These are phyloP conservation scores for Pampusana beccarii DNA, from an alignment of 2,113 vertebrate genomes.

Conservation along the genomic window DNA sequence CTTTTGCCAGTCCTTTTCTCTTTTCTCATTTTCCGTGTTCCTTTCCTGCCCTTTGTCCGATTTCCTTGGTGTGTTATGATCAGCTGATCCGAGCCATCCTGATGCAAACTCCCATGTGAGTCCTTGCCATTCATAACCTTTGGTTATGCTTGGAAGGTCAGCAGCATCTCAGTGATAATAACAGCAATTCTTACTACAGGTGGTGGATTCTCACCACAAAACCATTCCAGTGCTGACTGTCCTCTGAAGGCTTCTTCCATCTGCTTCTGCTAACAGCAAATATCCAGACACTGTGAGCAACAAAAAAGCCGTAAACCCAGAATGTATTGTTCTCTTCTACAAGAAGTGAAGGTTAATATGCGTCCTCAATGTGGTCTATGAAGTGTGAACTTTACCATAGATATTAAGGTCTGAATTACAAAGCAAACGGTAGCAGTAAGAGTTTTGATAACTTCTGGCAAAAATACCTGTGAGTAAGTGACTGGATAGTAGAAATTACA, in stretches of 20 bases:
- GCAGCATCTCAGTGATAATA: not conserved
- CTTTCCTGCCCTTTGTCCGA: not conserved
- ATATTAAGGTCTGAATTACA: slow-evolving; percentile 26
- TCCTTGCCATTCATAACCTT: not conserved
- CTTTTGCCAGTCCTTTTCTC: not conserved
- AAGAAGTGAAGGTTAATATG: not conserved
- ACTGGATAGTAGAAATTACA: not conserved
- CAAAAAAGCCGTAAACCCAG: not conserved
- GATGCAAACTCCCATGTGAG: not conserved
- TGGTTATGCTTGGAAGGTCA: slow-evolving; percentile 42
- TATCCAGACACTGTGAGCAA: not conserved
- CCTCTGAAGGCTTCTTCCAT: slow-evolving; percentile 56
- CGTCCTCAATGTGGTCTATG: not conserved
- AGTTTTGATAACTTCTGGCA: not conserved
- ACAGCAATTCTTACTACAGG: slow-evolving; percentile 47
- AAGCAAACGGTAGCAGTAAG: not conserved
- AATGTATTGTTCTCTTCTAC: slow-evolving; percentile 10
- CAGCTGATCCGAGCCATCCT: not conserved
- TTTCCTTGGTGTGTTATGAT: not conserved
- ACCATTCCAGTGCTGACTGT: not conserved
- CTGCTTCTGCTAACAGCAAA: slow-evolving; percentile 53
- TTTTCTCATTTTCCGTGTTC: not conserved
- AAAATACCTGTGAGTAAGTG: not conserved
- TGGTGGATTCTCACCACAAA: slow-evolving; percentile 34
- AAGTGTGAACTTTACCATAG: slow-evolving; percentile 17